These are phyloP conservation scores for Hemicentrotus pulcherrimus DNA, from an alignment of 35 echinoderm and acorn worm species.

Conservation along the genomic window DNA sequence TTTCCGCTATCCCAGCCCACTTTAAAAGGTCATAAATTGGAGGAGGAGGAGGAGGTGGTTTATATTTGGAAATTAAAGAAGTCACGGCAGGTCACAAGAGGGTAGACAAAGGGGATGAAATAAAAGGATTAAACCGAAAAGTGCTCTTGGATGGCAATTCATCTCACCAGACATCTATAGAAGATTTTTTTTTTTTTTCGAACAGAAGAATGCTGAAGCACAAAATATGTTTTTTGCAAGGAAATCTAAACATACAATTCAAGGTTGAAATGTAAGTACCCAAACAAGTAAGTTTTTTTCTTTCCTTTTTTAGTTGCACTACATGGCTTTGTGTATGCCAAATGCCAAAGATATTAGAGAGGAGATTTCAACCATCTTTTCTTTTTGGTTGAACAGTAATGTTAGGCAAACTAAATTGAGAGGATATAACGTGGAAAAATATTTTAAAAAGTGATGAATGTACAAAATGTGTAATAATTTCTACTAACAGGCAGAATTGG, in stretches of 20 bases:
- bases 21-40: background rate
- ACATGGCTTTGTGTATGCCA: no score
- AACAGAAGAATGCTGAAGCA: background rate
- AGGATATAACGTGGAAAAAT: no score
- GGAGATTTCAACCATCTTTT: no score
- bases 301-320: background rate
- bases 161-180: background rate
- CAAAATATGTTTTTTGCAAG: background rate
- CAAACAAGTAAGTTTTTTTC: background rate
- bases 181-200: background rate
- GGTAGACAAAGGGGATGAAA: background rate
- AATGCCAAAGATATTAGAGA: no score
- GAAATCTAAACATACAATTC: background rate
- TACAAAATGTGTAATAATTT: no score
- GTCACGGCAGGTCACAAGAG: background rate
- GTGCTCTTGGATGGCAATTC: background rate
- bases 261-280: background rate
- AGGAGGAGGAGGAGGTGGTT: background rate
- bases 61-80: background rate
- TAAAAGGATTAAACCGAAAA: background rate
- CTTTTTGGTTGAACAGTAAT: no score
- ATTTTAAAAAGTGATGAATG: no score
- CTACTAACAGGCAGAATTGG: no score
- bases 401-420: no score
- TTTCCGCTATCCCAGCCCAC: background rate